These are phyloP conservation scores for Murina feae DNA, from an alignment of 2,113 vertebrate genomes.

Conservation along the genomic window DNA sequence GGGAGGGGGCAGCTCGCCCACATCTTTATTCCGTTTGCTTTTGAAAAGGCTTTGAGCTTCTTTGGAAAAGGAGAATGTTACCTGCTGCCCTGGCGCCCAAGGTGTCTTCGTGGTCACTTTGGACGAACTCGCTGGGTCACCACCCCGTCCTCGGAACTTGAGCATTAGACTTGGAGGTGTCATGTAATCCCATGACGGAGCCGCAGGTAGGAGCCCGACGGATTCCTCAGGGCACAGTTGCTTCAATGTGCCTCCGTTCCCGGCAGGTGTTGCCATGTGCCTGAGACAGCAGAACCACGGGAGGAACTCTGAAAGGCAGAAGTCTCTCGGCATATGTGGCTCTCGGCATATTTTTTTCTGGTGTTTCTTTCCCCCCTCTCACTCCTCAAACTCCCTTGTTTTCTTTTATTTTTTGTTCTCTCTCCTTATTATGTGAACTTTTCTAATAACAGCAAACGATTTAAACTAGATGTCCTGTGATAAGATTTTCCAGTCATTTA, in stretches of 20 bases:
- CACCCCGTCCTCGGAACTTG: background rate
- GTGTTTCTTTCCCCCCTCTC: background rate
- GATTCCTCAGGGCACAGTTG: background rate
- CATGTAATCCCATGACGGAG: slow-evolving; percentile 37
- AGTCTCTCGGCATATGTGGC: no score
- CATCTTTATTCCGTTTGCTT: slow-evolving; percentile 37
- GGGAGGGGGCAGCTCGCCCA: background rate
- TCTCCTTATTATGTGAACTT: background rate
- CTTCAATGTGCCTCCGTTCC: slow-evolving; percentile 10
- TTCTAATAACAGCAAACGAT: background rate
- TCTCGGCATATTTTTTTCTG: background rate
- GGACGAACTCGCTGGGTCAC: background rate
- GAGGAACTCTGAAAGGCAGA: background rate
- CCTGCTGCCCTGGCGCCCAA: background rate
- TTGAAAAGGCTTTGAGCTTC: background rate
- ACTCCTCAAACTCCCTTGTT: background rate
- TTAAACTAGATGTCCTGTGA: background rate
- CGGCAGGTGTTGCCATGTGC: background rate
- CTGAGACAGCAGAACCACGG: background rate
- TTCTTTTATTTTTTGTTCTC: background rate
- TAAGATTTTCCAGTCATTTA: background rate
- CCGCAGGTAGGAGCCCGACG: background rate
- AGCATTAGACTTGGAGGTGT: slow-evolving; percentile 29
- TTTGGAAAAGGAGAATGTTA: slow-evolving; percentile 12
- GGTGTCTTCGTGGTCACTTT: background rate